Evolutionary conservation across 2,113 vertebrate genomes (phyloP), one percentile per base, ranked within the genome.

Genomic region (Amphiprion percula): DNA sequence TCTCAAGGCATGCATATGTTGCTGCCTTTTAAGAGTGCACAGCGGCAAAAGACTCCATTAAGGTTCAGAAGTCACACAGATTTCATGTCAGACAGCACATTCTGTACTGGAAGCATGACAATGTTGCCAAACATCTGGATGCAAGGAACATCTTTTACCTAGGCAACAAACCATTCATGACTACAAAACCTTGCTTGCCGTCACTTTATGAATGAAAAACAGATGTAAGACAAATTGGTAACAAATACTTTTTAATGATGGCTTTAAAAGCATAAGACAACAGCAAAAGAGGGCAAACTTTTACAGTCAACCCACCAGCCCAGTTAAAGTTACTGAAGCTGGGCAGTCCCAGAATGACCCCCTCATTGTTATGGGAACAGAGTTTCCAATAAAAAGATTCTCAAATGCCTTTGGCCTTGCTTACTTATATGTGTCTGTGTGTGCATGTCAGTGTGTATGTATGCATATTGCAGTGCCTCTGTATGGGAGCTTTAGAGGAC

Each of bases 301-400:
- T 60, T 53, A 63, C 63, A 81, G 16, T 61, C 24, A 68, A 37
- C 44, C 37, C 66, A 65, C 33, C 9, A 16, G 54, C 19, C 10
- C 30, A 37, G 37, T 76, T 55, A 83, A 76, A 65, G 21, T 66
- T 37, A 70, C 19, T 41, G 12, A 59, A 68, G 16, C 19, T 50
- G 14, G 11, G 69, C 3, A 62, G 68, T 77, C 54, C 74, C 39
- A 60, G 61, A 78, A 76, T 79, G 63, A 78, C 69, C 79, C n/a
- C 44, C 74, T 77, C 15, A 64, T 78, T 79, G 80, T 84, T 90
- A 85, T 89, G 75, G 83, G 84, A 90, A 88, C 16, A n/a, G 19
- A 71, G 50, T 68, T 76, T 85, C 53, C 76, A 90, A 68, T 85
- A 81, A 86, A 90, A 84, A 73, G 12, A 50, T 50, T 37, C 62